Evolutionary conservation across 2,797 vertebrate species (phyloP).

Genomic region (Diplodus sargus): DNA sequence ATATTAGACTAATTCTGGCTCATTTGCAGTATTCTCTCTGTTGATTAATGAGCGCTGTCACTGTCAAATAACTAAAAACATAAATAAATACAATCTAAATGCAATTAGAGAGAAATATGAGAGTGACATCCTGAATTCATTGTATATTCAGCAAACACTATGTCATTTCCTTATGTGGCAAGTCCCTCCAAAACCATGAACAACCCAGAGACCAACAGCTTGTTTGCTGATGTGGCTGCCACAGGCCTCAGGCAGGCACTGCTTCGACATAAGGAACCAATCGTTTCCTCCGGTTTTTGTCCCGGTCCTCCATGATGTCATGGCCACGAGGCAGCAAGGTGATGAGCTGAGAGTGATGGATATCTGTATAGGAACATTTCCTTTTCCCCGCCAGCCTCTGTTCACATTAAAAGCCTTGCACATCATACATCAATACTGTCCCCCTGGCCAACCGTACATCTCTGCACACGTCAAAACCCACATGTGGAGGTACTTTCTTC

Average conservation of each 20-base stretch:
- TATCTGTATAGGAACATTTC: slow-evolving; percentile 87
- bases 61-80: slow-evolving; percentile 7
- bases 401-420: slow-evolving; percentile 82
- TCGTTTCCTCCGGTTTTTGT: slow-evolving; percentile 64
- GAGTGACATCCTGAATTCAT: slow-evolving; percentile 14
- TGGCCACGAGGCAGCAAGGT: slow-evolving; percentile 74
- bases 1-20: slow-evolving; percentile 1
- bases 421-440: slow-evolving; percentile 81
- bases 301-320: slow-evolving; percentile 79
- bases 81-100: slow-evolving; percentile 22
- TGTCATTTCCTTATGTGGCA: slow-evolving; percentile 29
- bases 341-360: slow-evolving; percentile 87
- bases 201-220: slow-evolving; percentile 44
- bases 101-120: slow-evolving; percentile 23
- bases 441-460: slow-evolving; percentile 53
- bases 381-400: slow-evolving; percentile 80
- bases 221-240: slow-evolving; percentile 68
- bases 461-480: slow-evolving; percentile 58
- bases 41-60: neutral
- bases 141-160: slow-evolving; percentile 25
- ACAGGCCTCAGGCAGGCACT: slow-evolving; percentile 57
- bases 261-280: slow-evolving; percentile 81
- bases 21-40: neutral
- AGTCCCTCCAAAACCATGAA: slow-evolving; percentile 31
- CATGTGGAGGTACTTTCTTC: slow-evolving; percentile 77